Evolutionary conservation across 1,140 invertebrate species (phyloP).

Genomic region (Lanistes nyassanus): DNA sequence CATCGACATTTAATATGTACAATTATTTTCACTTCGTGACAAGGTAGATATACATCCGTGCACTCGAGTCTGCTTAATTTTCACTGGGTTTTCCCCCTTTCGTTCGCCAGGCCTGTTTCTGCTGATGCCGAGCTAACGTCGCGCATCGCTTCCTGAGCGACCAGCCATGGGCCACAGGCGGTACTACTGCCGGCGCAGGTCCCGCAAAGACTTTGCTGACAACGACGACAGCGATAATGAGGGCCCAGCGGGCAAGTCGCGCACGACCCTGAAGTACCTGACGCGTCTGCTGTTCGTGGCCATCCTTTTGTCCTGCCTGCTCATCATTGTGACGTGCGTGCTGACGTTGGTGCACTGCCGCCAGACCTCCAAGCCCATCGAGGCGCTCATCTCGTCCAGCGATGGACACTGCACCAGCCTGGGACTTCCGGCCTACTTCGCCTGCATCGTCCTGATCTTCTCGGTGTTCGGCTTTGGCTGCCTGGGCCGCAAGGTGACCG

Average conservation of each 20-base stretch:
- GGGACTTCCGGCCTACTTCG: conserved; percentile 33
- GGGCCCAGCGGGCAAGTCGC: neutral
- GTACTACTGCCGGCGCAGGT: too few species aligned
- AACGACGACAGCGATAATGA: neutral
- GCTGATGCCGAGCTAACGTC: too few species aligned
- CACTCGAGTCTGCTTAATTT: too few species aligned
- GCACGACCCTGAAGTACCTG: neutral
- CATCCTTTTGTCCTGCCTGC: neutral
- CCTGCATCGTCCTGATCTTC: conserved; percentile 30
- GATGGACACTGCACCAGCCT: conserved; percentile 27
- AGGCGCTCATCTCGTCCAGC: conserved; percentile 11
- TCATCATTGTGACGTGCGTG: conserved; percentile 16
- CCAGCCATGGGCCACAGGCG: too few species aligned
- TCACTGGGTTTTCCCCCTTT: too few species aligned
- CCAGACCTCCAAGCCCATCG: conserved; percentile 3
- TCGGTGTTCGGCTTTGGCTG: conserved; percentile 39
- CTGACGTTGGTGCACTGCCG: conserved; percentile 28
- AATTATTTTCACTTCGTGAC: too few species aligned
- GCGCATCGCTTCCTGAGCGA: too few species aligned
- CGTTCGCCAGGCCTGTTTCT: too few species aligned
- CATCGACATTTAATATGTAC: too few species aligned
- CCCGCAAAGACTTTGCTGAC: neutral
- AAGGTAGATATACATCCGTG: too few species aligned
- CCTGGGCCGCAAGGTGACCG: conserved; percentile 28
- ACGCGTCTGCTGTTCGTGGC: conserved; percentile 24